Evolutionary conservation across 2,797 vertebrate genomes (phyloP).

Genomic region (Stomatorhinus walkeri): DNA sequence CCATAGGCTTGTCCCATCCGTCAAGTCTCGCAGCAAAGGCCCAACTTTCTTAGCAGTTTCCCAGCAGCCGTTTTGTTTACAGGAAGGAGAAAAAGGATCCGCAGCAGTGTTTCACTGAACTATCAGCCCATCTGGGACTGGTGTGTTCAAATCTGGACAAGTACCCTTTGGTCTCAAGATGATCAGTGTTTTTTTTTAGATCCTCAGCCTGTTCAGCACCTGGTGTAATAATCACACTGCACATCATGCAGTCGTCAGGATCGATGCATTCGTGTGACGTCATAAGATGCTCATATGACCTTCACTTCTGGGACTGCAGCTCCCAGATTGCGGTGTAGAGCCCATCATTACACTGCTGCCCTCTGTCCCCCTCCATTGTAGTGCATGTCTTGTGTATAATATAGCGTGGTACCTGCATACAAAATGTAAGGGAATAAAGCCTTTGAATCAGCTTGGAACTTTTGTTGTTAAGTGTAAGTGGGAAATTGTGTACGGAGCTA

Average conservation of each 20-base stretch:
- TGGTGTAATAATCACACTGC: not conserved
- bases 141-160: not conserved
- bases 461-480: not conserved
- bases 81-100: not conserved
- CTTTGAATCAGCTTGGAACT: not conserved
- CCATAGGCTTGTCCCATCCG: slow-evolving; percentile 3
- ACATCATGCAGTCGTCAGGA: not conserved
- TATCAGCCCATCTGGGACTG: not conserved
- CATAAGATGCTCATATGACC: not conserved
- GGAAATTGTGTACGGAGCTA: not conserved
- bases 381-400: slow-evolving; percentile 11
- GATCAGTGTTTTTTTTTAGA: not conserved
- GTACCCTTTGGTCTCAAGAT: not conserved
- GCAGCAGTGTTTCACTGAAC: not conserved
- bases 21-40: not conserved
- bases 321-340: not conserved
- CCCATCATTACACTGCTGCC: not conserved
- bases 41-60: not conserved
- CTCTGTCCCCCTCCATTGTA: not conserved
- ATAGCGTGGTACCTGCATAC: not conserved
- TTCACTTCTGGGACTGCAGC: not conserved
- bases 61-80: not conserved
- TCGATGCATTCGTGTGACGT: not conserved
- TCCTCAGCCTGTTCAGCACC: not conserved
- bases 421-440: slow-evolving; percentile 3